Conservation (phyloP, 2,113 vertebrate genomes). For the Phylloscopus whistleri region DNA sequence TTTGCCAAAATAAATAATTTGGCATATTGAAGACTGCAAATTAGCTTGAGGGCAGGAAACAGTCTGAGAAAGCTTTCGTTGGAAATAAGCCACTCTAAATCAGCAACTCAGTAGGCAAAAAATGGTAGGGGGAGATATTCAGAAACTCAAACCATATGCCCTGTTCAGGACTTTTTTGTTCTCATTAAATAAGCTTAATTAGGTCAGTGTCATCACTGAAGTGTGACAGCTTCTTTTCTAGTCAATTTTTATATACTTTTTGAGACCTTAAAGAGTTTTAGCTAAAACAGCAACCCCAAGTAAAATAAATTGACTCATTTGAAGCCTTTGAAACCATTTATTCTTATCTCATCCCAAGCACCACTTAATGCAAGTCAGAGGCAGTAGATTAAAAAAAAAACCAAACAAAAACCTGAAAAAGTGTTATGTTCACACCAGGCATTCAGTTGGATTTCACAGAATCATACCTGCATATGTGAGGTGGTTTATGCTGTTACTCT, state of each 20-base stretch:
- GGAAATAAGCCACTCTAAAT: neutral
- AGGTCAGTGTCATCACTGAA: neutral
- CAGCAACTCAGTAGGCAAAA: neutral
- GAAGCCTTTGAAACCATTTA: neutral
- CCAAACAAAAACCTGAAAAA: neutral
- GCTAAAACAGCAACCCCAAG: neutral
- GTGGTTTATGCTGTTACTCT: neutral
- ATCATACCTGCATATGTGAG: rapidly evolving
- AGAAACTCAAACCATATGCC: neutral
- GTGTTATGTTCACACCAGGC: neutral
- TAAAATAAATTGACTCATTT: neutral
- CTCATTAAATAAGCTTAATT: neutral
- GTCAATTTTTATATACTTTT: neutral
- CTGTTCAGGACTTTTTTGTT: neutral
- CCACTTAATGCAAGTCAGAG: neutral
- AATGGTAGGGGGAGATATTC: neutral
- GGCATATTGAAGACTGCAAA: neutral
- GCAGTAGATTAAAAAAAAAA: neutral
- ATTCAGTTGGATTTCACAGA: neutral
- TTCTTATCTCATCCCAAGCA: neutral
- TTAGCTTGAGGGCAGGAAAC: neutral
- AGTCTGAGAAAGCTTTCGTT: neutral
- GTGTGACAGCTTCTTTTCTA: neutral
- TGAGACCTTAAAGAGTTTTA: neutral
- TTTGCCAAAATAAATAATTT: neutral